These are phyloP conservation scores for Nesogale talazaci DNA, from an alignment of 2,113 vertebrate species.

Conservation along the genomic window DNA sequence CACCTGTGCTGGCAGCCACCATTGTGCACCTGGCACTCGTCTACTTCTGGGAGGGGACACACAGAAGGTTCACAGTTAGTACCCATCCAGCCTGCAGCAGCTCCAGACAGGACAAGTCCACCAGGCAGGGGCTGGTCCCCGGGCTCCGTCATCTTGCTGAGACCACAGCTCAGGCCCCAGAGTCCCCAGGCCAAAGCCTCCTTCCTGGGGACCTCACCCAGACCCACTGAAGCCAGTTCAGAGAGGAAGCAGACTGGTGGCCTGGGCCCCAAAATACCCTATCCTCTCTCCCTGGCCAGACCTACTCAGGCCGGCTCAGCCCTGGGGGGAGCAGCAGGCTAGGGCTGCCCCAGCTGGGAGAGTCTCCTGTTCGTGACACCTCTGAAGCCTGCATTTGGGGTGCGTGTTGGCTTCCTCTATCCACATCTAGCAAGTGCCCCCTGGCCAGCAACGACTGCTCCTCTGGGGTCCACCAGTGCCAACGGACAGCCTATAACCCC, in stretches of 20 bases:
- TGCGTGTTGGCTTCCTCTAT: fast-evolving
- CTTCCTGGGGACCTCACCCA: fast-evolving
- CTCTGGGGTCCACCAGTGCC: background rate
- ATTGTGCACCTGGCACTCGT: slow-evolving; percentile 94
- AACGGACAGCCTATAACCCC: background rate
- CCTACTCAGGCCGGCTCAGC: background rate
- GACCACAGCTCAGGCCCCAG: fast-evolving
- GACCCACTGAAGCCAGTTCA: fast-evolving
- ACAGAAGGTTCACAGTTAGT: background rate
- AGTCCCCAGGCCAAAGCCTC: too few species aligned
- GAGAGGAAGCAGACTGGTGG: background rate
- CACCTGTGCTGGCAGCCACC: slow-evolving; percentile 98
- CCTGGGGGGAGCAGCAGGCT: background rate
- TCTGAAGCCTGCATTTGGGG: background rate
- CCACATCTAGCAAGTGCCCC: background rate
- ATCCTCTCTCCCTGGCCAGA: too few species aligned
- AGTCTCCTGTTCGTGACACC: fast-evolving
- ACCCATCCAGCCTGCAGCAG: background rate
- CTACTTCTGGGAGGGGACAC: slow-evolving; percentile 89
- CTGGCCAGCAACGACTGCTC: background rate
- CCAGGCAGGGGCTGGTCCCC: background rate
- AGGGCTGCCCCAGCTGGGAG: background rate
- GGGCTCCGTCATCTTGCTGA: too few species aligned
- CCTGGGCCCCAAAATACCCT: background rate
- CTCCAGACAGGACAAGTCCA: background rate